Percentiles rank a stretch among this genome's conserved stretches.
Evolutionary conservation across 2,113 vertebrate genomes (phyloP).

Genomic region (Parotia lawesii): DNA sequence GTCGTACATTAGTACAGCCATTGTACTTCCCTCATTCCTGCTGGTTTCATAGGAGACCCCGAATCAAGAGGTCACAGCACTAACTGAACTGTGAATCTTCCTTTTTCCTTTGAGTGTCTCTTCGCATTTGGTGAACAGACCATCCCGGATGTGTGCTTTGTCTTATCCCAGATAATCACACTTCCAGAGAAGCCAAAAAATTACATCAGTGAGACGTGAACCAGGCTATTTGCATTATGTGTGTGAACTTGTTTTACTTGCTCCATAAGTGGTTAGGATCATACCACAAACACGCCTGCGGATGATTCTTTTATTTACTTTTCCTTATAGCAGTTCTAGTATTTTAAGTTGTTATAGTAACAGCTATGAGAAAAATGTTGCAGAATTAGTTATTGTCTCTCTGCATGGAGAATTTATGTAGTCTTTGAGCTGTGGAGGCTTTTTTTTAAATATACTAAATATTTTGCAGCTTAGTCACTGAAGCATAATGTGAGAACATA

Average conservation of each 20-base stretch:
- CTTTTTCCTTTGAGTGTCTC: background rate
- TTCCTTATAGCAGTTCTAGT: background rate
- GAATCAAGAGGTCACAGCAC: background rate
- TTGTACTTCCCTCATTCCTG: background rate
- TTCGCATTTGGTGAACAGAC: background rate
- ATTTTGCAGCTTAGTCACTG: slow-evolving; percentile 44
- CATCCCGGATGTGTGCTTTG: background rate
- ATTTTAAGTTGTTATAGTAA: slow-evolving; percentile 29
- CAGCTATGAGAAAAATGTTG: slow-evolving; percentile 21
- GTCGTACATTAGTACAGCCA: background rate
- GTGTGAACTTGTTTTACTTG: slow-evolving; percentile 5
- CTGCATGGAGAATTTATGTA: background rate
- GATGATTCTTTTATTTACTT: slow-evolving; percentile 31
- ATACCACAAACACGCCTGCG: background rate
- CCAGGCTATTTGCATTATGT: background rate
- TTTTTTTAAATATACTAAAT: slow-evolving; percentile 16
- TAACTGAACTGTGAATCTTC: background rate
- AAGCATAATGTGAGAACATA: slow-evolving; percentile 13
- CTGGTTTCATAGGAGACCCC: background rate
- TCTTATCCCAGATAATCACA: background rate
- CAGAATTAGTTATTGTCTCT: background rate
- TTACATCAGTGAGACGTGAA: background rate
- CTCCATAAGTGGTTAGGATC: slow-evolving; percentile 8
- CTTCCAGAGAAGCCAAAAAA: background rate
- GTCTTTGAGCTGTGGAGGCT: background rate